Percentiles rank a stretch among this genome's conserved stretches.
These are phyloP conservation scores for Rhynchonycteris naso DNA, from an alignment of 2,797 vertebrate species.

Conservation along the genomic window DNA sequence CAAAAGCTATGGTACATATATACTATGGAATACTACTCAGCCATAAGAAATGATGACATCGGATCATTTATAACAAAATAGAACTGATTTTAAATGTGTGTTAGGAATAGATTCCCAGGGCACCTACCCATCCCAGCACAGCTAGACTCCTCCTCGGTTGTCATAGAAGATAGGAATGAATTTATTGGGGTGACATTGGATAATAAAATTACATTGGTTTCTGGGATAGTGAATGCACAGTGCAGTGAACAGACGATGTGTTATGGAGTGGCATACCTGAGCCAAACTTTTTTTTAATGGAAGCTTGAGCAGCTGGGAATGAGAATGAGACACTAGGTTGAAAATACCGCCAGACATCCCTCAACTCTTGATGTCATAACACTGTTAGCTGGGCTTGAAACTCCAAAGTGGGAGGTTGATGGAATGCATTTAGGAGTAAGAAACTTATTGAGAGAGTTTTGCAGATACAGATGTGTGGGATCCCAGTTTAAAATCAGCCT, in stretches of 20 bases:
- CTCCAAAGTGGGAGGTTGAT: neutral
- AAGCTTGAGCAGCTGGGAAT: neutral
- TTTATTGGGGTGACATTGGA: too few species aligned
- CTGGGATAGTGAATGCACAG: too few species aligned
- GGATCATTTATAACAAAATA: too few species aligned
- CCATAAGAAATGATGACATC: too few species aligned
- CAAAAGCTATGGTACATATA: too few species aligned
- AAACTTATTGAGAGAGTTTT: neutral
- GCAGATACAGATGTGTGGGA: neutral
- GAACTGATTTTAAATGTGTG: neutral
- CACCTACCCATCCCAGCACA: neutral
- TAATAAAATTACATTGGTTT: too few species aligned
- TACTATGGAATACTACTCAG: too few species aligned
- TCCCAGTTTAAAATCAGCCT: neutral
- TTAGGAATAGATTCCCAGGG: neutral
- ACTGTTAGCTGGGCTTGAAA: neutral
- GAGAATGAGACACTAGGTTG: neutral
- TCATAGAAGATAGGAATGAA: neutral
- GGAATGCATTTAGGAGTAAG: neutral
- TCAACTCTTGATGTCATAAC: neutral
- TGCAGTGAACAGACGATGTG: too few species aligned
- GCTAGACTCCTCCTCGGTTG: neutral
- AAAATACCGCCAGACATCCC: neutral
- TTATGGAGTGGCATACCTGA: too few species aligned
- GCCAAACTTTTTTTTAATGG: neutral